Conservation (phyloP, 1,140 invertebrate genomes). For the Drosophila navojoa region DNA sequence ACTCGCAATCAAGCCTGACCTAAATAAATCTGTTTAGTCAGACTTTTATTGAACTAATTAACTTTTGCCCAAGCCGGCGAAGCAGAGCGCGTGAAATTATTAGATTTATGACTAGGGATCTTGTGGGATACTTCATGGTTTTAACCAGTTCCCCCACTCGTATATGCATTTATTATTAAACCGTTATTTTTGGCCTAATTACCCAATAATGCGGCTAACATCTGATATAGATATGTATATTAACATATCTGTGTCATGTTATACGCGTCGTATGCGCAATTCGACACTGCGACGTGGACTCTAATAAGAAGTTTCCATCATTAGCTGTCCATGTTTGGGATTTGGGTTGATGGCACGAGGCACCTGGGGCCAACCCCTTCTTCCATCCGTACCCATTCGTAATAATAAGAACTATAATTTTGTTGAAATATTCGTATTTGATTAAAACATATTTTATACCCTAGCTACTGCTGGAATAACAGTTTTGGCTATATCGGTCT, state of each 20-base stretch:
- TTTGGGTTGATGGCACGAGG: too few relatives aligned
- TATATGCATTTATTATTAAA: slow-evolving; percentile 1
- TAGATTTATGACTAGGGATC: neutral
- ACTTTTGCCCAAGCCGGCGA: neutral
- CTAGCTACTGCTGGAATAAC: too few relatives aligned
- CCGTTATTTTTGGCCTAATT: slow-evolving; percentile 14
- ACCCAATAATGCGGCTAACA: neutral
- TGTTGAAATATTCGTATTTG: too few relatives aligned
- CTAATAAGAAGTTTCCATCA: too few relatives aligned
- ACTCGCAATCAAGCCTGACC: neutral
- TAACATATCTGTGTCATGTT: slow-evolving; percentile 23
- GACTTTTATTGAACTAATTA: slow-evolving; percentile 13
- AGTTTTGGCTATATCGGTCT: too few relatives aligned
- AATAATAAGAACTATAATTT: too few relatives aligned
- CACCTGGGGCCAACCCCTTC: too few relatives aligned
- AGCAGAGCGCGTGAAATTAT: slow-evolving; percentile 4
- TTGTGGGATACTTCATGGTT: neutral
- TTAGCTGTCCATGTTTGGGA: neutral
- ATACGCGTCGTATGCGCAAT: slow-evolving; percentile 38
- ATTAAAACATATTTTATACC: too few relatives aligned
- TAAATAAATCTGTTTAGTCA: neutral
- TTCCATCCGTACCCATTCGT: too few relatives aligned
- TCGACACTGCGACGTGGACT: neutral
- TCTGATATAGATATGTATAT: neutral
- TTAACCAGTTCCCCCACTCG: neutral